Evolutionary conservation across 2,797 vertebrate genomes (phyloP).

Genomic region (Oreochromis grahami): DNA sequence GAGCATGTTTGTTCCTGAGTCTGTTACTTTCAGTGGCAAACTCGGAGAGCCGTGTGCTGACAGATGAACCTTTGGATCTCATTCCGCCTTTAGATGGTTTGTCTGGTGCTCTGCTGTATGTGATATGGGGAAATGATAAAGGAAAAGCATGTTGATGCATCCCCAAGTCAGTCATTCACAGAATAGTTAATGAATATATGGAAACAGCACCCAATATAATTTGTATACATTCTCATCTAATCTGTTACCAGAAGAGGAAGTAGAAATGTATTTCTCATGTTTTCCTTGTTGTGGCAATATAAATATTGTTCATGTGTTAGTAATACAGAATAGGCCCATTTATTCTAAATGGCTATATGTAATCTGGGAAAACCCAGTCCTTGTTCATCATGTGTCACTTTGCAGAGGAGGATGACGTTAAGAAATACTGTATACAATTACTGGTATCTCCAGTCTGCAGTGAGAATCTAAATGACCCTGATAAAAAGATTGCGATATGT

Average conservation of each 20-base stretch:
- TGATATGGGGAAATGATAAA: neutral
- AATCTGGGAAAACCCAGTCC: conserved; percentile 34
- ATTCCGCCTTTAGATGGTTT: neutral
- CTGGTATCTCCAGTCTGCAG: neutral
- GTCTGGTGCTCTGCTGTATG: neutral
- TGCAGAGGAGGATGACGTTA: conserved; percentile 6
- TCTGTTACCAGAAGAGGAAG: neutral
- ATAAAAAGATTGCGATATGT: neutral
- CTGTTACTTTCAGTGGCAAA: neutral
- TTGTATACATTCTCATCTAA: neutral
- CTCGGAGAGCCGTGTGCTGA: neutral
- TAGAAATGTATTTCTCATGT: neutral
- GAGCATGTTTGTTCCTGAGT: conserved; percentile 19
- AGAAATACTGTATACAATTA: conserved; percentile 14
- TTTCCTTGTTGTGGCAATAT: neutral
- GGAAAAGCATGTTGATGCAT: neutral
- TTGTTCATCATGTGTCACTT: conserved; percentile 28
- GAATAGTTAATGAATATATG: neutral
- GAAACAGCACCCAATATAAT: neutral
- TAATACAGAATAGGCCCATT: neutral
- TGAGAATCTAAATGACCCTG: neutral
- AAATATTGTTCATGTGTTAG: neutral
- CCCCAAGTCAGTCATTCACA: neutral
- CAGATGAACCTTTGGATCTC: neutral
- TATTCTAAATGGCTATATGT: neutral